Evolutionary conservation across 2,797 vertebrate species (phyloP).

Genomic region (Rhinophrynus dorsalis): DNA sequence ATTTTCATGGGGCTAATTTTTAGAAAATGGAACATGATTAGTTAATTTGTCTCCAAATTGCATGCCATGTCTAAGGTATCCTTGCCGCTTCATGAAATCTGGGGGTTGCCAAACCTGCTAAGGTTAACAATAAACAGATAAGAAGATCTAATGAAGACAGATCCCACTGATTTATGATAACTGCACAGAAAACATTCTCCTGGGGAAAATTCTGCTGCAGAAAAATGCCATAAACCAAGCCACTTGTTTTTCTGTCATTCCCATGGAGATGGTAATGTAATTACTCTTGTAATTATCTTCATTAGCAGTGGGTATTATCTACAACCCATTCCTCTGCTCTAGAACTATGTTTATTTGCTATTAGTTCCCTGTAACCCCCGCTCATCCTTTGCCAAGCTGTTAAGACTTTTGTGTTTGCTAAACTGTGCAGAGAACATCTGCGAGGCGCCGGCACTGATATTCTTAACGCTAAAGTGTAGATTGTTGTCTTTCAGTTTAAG

Average conservation of each 20-base stretch:
- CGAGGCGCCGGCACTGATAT: constrained; percentile 60
- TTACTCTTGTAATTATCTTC: constrained; percentile 98
- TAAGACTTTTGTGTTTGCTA: constrained; percentile 63
- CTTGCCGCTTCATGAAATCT: not conserved
- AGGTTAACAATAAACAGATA: constrained; percentile 67
- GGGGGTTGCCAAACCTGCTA: constrained; percentile 56
- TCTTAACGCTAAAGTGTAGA: constrained; percentile 68
- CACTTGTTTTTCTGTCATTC: constrained; percentile 98
- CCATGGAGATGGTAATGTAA: constrained; percentile 98
- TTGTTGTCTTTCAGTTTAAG: constrained; percentile 75
- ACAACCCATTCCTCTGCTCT: constrained; percentile 76
- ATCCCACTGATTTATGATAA: constrained; percentile 73
- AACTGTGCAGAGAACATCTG: constrained; percentile 66
- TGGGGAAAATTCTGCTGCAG: constrained; percentile 75
- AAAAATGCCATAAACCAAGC: constrained; percentile 86
- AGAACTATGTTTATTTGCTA: constrained; percentile 73
- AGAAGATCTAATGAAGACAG: constrained; percentile 69
- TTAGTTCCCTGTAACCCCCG: constrained; percentile 53
- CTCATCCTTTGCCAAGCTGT: constrained; percentile 60
- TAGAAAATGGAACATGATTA: too few species aligned
- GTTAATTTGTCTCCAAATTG: too few species aligned
- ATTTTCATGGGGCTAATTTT: too few species aligned
- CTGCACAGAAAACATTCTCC: constrained; percentile 69
- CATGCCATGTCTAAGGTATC: not conserved
- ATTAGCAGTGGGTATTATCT: constrained; percentile 97